Evolutionary conservation across 2,888 invertebrate genomes (phyloP).

Genomic region (Creontiades dilutus): DNA sequence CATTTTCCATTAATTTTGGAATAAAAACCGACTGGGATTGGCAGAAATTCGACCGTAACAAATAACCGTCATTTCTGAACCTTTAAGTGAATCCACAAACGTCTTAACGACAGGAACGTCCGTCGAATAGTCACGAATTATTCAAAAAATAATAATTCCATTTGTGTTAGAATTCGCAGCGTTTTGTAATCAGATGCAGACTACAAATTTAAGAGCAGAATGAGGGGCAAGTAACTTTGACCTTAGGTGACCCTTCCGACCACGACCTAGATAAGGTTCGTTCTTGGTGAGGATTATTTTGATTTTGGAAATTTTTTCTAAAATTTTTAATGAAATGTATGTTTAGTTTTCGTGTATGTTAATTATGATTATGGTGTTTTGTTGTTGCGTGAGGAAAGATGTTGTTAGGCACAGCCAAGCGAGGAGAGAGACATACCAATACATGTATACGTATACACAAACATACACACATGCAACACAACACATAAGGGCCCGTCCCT

Average conservation of each 20-base stretch:
- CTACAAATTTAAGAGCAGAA: not conserved
- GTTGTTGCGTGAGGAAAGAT: not conserved
- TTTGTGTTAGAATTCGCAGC: too few relatives aligned
- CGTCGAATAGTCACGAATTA: too few relatives aligned
- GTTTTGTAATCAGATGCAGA: too few relatives aligned
- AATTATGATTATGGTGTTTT: not conserved
- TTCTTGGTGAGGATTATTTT: not conserved
- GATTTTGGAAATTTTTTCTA: not conserved
- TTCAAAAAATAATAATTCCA: too few relatives aligned
- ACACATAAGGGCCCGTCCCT: slow-evolving; percentile 53
- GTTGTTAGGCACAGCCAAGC: slow-evolving; percentile 4
- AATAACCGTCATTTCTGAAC: too few relatives aligned
- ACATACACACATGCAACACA: slow-evolving; percentile 56
- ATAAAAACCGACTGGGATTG: too few relatives aligned
- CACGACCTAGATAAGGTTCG: slow-evolving; percentile 43
- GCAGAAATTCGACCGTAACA: too few relatives aligned
- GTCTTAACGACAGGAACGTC: too few relatives aligned
- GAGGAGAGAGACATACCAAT: slow-evolving; percentile 27
- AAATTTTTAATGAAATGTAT: not conserved
- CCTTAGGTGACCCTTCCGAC: slow-evolving; percentile 43
- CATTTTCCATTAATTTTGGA: too few relatives aligned
- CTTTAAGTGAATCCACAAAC: too few relatives aligned
- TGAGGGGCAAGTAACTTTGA: slow-evolving; percentile 5
- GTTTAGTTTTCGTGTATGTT: not conserved
- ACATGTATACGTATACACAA: not conserved